Evolutionary conservation across 2,113 vertebrate species (phyloP).

Genomic region (Corapipo altera): DNA sequence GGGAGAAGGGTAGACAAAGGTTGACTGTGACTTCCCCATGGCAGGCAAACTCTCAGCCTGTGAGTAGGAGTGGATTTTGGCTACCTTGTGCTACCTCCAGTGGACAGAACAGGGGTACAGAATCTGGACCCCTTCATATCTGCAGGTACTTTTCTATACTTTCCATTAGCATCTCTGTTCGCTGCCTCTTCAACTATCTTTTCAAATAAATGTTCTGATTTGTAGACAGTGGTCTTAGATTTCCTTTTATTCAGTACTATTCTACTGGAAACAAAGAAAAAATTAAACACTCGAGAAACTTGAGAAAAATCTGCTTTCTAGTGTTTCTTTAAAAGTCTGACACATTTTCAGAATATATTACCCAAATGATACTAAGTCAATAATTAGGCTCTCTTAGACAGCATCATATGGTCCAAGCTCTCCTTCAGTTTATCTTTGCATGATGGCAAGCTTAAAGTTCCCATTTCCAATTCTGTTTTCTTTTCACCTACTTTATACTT

Average conservation of each 20-base stretch:
- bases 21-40: neutral
- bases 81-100: neutral
- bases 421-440: neutral
- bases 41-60: neutral
- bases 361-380: neutral
- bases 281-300: neutral
- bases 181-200: neutral
- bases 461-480: neutral
- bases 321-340: neutral
- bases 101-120: neutral
- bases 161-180: neutral
- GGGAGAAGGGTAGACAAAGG: rapidly evolving
- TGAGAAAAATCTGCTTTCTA: neutral
- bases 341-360: neutral
- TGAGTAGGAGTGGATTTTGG: neutral
- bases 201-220: neutral
- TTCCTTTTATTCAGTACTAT: neutral
- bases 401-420: neutral
- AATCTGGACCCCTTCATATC: neutral
- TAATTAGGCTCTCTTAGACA: neutral
- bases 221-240: neutral
- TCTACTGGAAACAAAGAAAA: neutral
- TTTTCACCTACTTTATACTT: neutral
- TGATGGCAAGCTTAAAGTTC: neutral
- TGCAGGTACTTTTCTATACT: neutral